Conservation (phyloP, 2,113 vertebrate genomes). For the Chaetura pelagica region DNA sequence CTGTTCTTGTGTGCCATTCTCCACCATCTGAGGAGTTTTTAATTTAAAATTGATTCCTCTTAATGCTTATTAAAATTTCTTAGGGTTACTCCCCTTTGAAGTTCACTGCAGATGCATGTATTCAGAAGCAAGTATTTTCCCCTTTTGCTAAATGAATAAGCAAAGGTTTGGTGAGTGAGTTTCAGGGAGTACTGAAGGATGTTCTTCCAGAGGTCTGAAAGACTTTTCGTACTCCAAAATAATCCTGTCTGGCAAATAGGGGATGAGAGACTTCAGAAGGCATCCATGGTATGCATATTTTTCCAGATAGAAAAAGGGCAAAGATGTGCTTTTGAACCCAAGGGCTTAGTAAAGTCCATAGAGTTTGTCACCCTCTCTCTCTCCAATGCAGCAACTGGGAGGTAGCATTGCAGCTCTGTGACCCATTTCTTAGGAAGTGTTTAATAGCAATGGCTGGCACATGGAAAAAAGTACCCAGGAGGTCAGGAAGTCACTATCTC, state of each 20-base stretch:
- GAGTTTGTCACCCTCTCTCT: not conserved
- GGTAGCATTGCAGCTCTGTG: not conserved
- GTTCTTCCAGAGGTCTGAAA: not conserved
- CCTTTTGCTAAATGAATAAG: not conserved
- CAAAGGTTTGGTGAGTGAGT: not conserved
- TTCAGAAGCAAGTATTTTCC: not conserved
- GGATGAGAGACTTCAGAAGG: not conserved
- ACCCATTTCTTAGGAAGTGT: not conserved
- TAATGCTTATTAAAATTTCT: not conserved
- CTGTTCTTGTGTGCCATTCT: not conserved
- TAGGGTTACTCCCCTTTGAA: not conserved
- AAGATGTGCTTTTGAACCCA: not conserved
- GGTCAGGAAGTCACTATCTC: not conserved
- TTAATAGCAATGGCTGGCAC: not conserved
- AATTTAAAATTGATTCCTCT: not conserved
- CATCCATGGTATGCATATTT: not conserved
- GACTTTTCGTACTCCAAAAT: not conserved
- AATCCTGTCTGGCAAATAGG: not conserved
- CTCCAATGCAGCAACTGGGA: not conserved
- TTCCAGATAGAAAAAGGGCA: not conserved
- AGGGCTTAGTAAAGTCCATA: not conserved
- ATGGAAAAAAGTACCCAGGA: not conserved
- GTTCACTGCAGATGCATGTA: not conserved
- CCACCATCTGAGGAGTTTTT: not conserved
- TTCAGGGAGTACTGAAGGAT: not conserved